Base-by-base conservation (phyloP, 2,113 vertebrate species). In the Melanotaenia duboulayi region DNA sequence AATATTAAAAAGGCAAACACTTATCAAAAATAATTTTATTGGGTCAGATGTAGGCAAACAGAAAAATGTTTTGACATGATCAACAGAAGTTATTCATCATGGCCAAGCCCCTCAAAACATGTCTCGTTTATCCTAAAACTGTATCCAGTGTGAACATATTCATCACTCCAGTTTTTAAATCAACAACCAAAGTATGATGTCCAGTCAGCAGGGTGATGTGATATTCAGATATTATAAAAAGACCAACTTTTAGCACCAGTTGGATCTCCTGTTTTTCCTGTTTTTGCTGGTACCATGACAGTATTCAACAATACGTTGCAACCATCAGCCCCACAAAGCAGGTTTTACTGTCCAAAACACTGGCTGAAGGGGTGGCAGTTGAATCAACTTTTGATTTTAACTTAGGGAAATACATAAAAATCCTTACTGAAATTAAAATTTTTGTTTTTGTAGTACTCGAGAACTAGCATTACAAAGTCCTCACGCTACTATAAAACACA, bases 21-120 rank as follows among this genome's bases (percentile, higher is more conserved):
- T 80, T 92, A 90, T 85, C 80, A 93, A 92, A 92, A 92, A 93
- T 91, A 90, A 66, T 89, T 93, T 92, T 92, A 92, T 92, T 90
- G 83, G 85, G 82, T 91, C 57, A 68, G 72, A 85, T 28, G 37
- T n/a, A 87, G 65, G 71, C 46, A 58, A 78, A 80, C 24, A 71
- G 65, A 68, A 59, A 58, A 62, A 59, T 56, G 74, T 68, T 69
- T 39, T 68, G 49, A 81, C 71, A 78, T 24, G 35, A 63, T 13
- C 57, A 70, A 35, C 44, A 58, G n/a, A 72, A 63, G 71, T 42
- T 65, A 63, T 39, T 66, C 65, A 49, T 77, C 2, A 1, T 22
- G 28, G 55, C 64, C 62, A 28, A 37, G 22, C 55, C 65, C 23
- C 73, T 60, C 80, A n/a, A 79, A 86, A 66, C 73, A 78, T 84